Base-by-base conservation (phyloP, 2,888 invertebrate genomes). In the Scaptomyza parva region DNA sequence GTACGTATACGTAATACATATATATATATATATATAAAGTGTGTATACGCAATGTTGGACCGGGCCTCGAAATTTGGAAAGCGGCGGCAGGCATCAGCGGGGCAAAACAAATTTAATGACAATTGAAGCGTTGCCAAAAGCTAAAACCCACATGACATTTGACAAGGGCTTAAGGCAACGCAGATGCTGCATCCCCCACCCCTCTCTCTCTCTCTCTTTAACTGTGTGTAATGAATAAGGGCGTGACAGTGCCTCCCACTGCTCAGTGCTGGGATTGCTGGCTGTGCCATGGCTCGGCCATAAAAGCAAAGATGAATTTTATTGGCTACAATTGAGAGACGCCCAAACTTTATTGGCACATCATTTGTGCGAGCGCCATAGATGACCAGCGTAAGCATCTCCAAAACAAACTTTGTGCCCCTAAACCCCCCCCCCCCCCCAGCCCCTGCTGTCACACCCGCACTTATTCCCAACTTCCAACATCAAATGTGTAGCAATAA, bases 301-400 rank as follows among this genome's bases (percentile, higher is more conserved):
- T 87, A 74, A 85, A 81, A 85, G 70, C 70, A 72, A 71, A 84
- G 86, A 84, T 74, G 79, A 82, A 87, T 84, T 84, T 83, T 83
- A 83, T 84, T 85, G 80, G 74, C 43, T 58, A 69, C 84, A 86
- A 79, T 83, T 75, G 86, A 74, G 70, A 67, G 69, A 67, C 59
- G 63, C 57, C 59, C 53, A 71, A 37, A 69, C 70, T 87, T 84
- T 84, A 87, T 84, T 81, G 87, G 77, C 87, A 85, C 83, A 82
- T 85, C 79, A 87, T 84, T 85, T 79, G 86, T 69, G 70, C 61
- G 86, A 68, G 70, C 61, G 22, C 66, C 37, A 58, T 51, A 65
- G 69, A 78, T 68, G 63, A 54, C 58, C 55, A 57, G 57, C 39
- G 44, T 24, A 45, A 50, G 22, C 50, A 12, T 53, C 58, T 33